Conservation (phyloP, 2,113 vertebrate species). For the Cnemophilus loriae region DNA sequence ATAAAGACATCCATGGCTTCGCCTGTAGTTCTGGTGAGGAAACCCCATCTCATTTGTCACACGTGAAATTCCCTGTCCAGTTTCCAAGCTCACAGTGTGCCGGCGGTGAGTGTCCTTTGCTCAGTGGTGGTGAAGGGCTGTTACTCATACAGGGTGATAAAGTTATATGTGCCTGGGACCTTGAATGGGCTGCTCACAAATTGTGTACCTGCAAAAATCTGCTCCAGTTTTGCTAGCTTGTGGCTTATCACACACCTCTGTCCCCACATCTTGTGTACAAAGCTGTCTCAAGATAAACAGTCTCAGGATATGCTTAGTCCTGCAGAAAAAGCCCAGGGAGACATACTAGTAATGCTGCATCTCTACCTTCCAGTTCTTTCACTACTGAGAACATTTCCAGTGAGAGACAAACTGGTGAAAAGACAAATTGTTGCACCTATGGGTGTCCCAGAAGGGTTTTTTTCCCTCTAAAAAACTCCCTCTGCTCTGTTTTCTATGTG, state of each 20-base stretch:
- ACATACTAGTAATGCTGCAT: fast-evolving
- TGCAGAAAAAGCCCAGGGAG: neutral
- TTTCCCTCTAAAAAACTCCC: neutral
- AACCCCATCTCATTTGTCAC: neutral
- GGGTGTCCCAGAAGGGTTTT: neutral
- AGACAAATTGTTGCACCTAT: neutral
- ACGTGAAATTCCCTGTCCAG: neutral
- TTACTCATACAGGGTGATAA: neutral
- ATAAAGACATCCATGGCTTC: neutral
- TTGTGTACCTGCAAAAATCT: neutral
- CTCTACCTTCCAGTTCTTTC: neutral
- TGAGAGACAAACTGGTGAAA: neutral
- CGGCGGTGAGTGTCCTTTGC: neutral
- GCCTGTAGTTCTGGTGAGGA: neutral
- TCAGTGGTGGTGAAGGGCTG: neutral
- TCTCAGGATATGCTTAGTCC: neutral
- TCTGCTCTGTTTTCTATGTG: neutral
- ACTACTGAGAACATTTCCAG: neutral
- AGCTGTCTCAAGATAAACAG: neutral
- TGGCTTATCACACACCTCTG: neutral
- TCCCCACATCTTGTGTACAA: neutral
- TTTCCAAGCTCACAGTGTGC: fast-evolving
- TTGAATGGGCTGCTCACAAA: neutral
- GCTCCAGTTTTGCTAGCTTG: neutral
- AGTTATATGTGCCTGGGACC: neutral